Evolutionary conservation across 2,113 vertebrate genomes (phyloP), one percentile per base, ranked within the genome.

Genomic region (Willisornis vidua): DNA sequence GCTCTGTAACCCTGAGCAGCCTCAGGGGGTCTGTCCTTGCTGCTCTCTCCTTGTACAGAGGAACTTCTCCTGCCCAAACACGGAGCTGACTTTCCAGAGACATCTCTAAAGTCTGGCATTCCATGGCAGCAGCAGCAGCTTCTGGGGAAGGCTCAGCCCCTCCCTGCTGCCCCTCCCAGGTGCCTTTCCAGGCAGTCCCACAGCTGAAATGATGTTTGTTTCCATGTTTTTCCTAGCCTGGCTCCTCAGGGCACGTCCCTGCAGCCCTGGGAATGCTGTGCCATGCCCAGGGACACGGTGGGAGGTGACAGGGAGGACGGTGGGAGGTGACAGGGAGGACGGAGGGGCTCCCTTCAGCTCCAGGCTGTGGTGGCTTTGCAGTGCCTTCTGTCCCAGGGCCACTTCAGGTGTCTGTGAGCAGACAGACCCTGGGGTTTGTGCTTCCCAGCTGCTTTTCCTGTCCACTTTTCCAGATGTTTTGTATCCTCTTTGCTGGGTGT

Each of bases 201-300:
- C 35, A 52, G 57, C 37, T 54, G 23, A 39, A 66, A 8, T 31
- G 1, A 6, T 2, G 11, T 37, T 48, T 51, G 17, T 28, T 33
- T 10, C 4, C 2, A 0, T 41, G 9, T 0, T 8, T 61, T 61
- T 65, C 18, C 12, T 28, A 8, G 43, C 10, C 25, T 46, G 35
- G 3, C 7, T 81, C 18, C 19, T 66, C 26, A 43, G 41, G 66
- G 37, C 6, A 1, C 3, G 0, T 67, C 25, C 3, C 19, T 55
- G 59, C 28, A 46, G 55, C 37, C 33, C 2, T 1, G 0, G 24
- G 57, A 19, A 18, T 10, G 35, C 31, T 41, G 37, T 71, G 22
- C 57, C 14, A 2, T 62, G 41, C 67, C 15, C 0, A 11, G 22
- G 45, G 65, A 48, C 8, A 2, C 0, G 0, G 9, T 31, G 55